phyloP scores from a whole-genome alignment of 2,113 vertebrate genomes.

The Porphyrio hochstetteri region DNA sequence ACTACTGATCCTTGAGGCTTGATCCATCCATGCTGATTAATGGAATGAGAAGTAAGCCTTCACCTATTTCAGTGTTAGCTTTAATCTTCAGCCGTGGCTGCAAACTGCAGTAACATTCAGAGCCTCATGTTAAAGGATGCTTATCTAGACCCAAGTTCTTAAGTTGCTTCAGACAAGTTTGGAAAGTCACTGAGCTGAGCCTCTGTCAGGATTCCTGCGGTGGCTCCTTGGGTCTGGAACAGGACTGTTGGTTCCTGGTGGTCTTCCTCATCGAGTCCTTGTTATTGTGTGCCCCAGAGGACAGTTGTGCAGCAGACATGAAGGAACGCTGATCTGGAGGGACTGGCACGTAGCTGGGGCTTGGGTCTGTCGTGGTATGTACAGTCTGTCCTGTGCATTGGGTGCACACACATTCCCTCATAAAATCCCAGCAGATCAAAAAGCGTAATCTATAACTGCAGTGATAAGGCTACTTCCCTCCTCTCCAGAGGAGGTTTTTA shows the following conservation, averaged over 20 bases:
- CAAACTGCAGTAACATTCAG: background rate
- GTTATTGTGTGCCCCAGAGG: background rate
- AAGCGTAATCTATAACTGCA: background rate
- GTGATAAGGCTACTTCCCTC: background rate
- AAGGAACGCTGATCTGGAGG: background rate
- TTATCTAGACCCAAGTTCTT: background rate
- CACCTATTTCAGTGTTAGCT: background rate
- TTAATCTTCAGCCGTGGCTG: background rate
- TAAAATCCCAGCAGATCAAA: background rate
- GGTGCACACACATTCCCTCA: background rate
- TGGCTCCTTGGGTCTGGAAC: background rate
- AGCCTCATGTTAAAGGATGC: background rate
- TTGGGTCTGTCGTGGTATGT: background rate
- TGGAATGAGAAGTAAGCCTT: background rate
- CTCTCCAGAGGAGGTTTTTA: background rate
- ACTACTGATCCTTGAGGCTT: background rate
- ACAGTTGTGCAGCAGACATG: background rate
- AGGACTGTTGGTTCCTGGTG: fast-evolving
- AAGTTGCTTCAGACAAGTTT: background rate
- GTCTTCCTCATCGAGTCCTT: background rate
- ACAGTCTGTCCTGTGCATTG: background rate
- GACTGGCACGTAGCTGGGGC: background rate
- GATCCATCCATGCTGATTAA: background rate
- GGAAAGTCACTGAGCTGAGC: background rate
- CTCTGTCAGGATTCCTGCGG: background rate